Evolutionary conservation across 2,113 vertebrate genomes (phyloP).

Genomic region (Nematolebias whitei): DNA sequence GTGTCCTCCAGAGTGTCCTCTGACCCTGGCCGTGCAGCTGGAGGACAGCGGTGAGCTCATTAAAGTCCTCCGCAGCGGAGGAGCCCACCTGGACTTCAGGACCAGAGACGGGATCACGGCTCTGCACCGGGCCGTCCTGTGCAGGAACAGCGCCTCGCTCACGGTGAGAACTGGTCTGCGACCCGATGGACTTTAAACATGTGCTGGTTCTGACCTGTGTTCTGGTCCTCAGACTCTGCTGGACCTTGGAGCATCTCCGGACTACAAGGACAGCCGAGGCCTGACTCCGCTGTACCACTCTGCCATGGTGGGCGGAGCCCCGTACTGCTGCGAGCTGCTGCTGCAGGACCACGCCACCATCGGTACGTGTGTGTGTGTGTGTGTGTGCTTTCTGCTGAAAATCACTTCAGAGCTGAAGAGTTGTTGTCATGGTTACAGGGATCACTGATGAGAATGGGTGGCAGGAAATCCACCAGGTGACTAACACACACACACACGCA

Average conservation of each 20-base stretch:
- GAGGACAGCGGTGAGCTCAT: conserved; percentile 87
- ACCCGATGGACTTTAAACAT: fast-evolving
- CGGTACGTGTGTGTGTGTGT: conserved; percentile 66
- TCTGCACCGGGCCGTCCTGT: conserved; percentile 88
- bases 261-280: conserved; percentile 96
- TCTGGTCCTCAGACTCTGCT: conserved; percentile 83
- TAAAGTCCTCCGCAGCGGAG: conserved; percentile 88
- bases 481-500: conserved; percentile 11
- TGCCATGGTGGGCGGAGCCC: conserved; percentile 93
- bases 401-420: conserved; percentile 12
- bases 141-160: conserved; percentile 79
- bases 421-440: conserved; percentile 66
- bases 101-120: conserved; percentile 93
- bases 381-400: conserved; percentile 5
- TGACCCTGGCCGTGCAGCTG: conserved; percentile 91
- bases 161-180: conserved; percentile 58
- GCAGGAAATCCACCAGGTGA: conserved; percentile 98
- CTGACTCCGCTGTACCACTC: conserved; percentile 95
- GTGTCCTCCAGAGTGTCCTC: conserved; percentile 87
- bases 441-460: conserved; percentile 94
- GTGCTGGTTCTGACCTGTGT: neutral
- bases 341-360: conserved; percentile 92
- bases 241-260: conserved; percentile 93
- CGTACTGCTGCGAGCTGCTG: conserved; percentile 94
- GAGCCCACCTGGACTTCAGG: conserved; percentile 94